Evolutionary conservation across 2,888 invertebrate genomes (phyloP).

Genomic region (Caenorhabditis virilis): DNA sequence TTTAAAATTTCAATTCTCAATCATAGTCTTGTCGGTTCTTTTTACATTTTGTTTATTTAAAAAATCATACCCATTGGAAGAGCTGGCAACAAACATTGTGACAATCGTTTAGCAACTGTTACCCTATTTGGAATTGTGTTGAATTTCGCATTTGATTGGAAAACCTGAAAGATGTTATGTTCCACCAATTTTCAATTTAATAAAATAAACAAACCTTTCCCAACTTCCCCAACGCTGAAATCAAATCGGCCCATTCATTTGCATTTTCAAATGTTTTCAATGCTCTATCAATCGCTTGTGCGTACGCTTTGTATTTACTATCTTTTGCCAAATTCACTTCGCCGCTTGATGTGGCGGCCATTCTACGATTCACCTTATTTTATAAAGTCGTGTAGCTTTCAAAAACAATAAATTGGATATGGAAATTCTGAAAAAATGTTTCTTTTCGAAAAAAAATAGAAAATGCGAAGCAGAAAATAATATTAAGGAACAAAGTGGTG

Average conservation of each 20-base stretch:
- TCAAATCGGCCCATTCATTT: slow-evolving; percentile 93
- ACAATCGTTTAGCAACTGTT: slow-evolving; percentile 85
- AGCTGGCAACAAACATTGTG: slow-evolving; percentile 91
- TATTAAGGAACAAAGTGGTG: too few relatives aligned
- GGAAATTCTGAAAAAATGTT: too few relatives aligned
- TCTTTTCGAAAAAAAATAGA: too few relatives aligned
- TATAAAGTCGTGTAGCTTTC: too few relatives aligned
- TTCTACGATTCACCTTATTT: too few relatives aligned
- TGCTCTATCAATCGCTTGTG: slow-evolving; percentile 83
- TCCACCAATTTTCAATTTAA: background rate
- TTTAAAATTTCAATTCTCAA: too few relatives aligned
- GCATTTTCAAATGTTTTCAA: slow-evolving; percentile 88
- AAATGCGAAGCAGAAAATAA: too few relatives aligned
- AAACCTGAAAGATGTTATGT: slow-evolving; percentile 74
- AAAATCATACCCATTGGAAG: slow-evolving; percentile 80
- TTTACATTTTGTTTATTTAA: too few relatives aligned
- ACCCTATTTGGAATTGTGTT: slow-evolving; percentile 84
- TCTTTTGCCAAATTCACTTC: slow-evolving; percentile 21
- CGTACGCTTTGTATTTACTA: slow-evolving; percentile 71
- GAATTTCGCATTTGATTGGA: slow-evolving; percentile 81
- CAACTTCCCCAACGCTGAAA: slow-evolving; percentile 85
- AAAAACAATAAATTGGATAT: too few relatives aligned
- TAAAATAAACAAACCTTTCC: slow-evolving; percentile 77
- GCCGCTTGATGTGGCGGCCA: slow-evolving; percentile 33
- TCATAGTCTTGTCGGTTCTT: too few relatives aligned